Base-by-base conservation (phyloP, 2,797 vertebrate genomes). In the Rhynchonycteris naso region DNA sequence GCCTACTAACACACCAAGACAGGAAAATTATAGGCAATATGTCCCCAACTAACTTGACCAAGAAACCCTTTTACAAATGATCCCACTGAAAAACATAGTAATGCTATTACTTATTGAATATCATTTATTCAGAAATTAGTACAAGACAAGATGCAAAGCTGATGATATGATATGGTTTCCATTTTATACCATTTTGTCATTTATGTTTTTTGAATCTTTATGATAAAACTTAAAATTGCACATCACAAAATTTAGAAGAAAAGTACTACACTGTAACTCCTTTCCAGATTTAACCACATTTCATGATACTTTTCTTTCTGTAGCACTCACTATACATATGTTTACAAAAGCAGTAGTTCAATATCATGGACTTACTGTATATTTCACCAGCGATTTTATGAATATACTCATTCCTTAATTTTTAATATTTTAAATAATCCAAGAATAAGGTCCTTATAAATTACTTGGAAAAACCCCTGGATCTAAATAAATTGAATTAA, bases 181-280 rank as follows among this genome's bases (percentile, higher is more conserved):
- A 68, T 69, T 90, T 90, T 92, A 61, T 66, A 18, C 75, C 28
- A n/a, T 22, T 47, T 47, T 81, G 79, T 30, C 38, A 81, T 61
- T 75, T 5, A 90, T 80, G 28, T 90, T 21, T 71, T 82, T 90
- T 88, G 35, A 80, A 76, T 61, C 18, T 72, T 85, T 69, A 30
- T 61, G 87, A 76, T 30, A 93, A 84, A 95, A 90, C 59, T 90
- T 88, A 50, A 92, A 94, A 86, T 65, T 22, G 68, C 15, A 43
- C 8, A n/a, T 93, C 43, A 91, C 38, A 68, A 88, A 92, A 88
- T 92, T 76, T 90, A 78, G 2, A 88, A 88, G 15, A 81, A 88
- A 50, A 95, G 56, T 76, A 47, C 12, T 47, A 66, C 18, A 88
- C 13, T 86, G 66, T 72, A 54, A 80, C 43, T 58, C 26, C 89